Evolutionary conservation across 2,888 invertebrate genomes (phyloP).

Genomic region (Rhorus exstirpatorius): DNA sequence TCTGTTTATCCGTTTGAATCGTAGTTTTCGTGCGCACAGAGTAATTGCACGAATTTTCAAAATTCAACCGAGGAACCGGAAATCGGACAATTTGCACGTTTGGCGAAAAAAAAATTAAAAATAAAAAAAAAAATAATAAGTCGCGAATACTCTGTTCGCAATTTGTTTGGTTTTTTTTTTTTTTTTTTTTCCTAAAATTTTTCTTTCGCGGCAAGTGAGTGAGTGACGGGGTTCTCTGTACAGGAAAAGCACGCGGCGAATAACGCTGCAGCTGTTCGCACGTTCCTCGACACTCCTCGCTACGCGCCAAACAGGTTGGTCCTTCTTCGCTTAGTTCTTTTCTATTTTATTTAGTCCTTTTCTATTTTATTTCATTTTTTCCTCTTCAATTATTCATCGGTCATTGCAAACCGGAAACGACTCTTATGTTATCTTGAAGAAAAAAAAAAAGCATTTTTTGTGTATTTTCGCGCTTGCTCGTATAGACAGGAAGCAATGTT

Average conservation of each 20-base stretch:
- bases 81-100: background rate
- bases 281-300: constrained; percentile 85
- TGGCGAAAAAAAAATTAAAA: constrained; percentile 10
- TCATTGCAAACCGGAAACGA: background rate
- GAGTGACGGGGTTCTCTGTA: constrained; percentile 85
- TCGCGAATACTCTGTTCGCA: constrained; percentile 50
- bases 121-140: too few relatives aligned
- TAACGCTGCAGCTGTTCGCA: constrained; percentile 83
- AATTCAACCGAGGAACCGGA: background rate
- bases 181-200: too few relatives aligned
- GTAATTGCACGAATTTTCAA: constrained; percentile 34
- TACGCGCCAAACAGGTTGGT: constrained; percentile 85
- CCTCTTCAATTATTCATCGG: constrained; percentile 5
- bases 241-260: constrained; percentile 85
- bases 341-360: constrained; percentile 55
- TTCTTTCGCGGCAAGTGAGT: constrained; percentile 82
- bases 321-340: constrained; percentile 71
- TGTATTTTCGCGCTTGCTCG: too few relatives aligned
- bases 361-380: too few relatives aligned
- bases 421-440: too few relatives aligned
- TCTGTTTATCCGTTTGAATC: constrained; percentile 17
- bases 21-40: constrained; percentile 40
- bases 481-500: too few relatives aligned
- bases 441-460: too few relatives aligned
- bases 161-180: too few relatives aligned